Base-by-base conservation (phyloP, 2,797 vertebrate genomes). In the Neopelma chrysocephalum region DNA sequence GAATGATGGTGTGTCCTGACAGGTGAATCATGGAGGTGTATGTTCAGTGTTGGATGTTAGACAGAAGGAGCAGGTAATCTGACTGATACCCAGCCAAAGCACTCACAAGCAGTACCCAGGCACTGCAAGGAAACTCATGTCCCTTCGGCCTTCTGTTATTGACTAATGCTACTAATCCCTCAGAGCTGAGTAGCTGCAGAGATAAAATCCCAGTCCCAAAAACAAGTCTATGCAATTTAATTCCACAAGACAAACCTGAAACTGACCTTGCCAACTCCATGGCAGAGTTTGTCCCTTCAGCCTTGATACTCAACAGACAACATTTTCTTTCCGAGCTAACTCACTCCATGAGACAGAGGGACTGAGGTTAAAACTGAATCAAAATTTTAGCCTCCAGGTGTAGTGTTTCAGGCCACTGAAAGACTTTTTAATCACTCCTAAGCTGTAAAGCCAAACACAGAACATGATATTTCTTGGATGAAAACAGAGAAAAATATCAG, bases 381-480 rank as follows among this genome's bases (percentile, higher is more conserved):
- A 76, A 47, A 85, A 82, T 48, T 48, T 75, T 84, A 87, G 36
- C 45, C 21, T 48, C n/a, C 23, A 20, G 13, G 36, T 75, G 34
- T 4, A 10, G 10, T 23, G 11, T 54, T 71, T 60, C 42, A 68
- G 40, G 31, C 4, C 19, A 31, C 23, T 47, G 36, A 27, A 58
- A 65, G n/a, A 50, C 26, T 38, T 43, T 82, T 83, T 32, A 90
- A 62, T 78, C 27, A 36, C 13, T 54, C 36, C 87, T 20, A 83
- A 92, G 7, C 21, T 36, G 14, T 69, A n/a, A 76, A 88, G 11
- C 31, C 6, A 34, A 85, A 87, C 12, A 6, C 1, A 53, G 25
- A 82, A 53, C 0, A 0, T 31, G 17, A 11, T 62, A 53, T 69
- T 85, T 70, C 34, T 56, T 42, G 11, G 6, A 27, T 27, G 45